Evolutionary conservation across 1,140 invertebrate genomes (phyloP).

Genomic region (Brachionus manjavacas): DNA sequence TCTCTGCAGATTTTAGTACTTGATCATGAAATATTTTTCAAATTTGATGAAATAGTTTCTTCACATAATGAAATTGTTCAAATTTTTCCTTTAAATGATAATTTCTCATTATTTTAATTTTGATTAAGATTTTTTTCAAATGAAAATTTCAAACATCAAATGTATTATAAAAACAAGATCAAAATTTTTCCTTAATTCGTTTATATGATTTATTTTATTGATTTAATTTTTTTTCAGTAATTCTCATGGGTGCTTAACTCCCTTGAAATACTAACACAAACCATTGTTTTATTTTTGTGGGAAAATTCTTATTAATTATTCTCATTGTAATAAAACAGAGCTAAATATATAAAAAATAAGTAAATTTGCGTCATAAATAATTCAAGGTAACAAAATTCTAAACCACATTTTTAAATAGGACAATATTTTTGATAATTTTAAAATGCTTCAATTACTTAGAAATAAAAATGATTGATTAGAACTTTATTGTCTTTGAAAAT

Average conservation of each 20-base stretch:
- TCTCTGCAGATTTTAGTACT: neutral
- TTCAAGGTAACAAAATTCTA: neutral
- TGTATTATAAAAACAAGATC: too few species aligned
- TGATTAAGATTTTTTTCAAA: neutral
- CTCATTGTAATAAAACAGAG: neutral
- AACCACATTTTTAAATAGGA: neutral
- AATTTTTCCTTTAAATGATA: neutral
- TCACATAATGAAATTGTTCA: neutral
- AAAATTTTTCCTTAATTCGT: too few species aligned
- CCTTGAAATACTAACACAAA: neutral
- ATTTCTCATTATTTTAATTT: neutral
- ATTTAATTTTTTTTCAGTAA: neutral
- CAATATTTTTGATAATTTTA: neutral
- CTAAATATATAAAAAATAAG: neutral
- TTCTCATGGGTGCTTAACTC: neutral
- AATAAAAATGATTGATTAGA: neutral
- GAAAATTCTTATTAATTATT: neutral
- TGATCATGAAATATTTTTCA: neutral
- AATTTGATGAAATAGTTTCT: conserved; percentile 1
- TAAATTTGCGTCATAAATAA: neutral
- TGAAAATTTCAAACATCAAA: neutral
- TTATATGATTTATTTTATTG: neutral
- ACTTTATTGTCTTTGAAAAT: neutral
- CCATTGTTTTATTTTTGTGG: neutral
- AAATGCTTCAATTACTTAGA: neutral